Conservation (phyloP, 37 sponge, comb jelly and placozoan species). For the Hexactinellida sp. region DNA sequence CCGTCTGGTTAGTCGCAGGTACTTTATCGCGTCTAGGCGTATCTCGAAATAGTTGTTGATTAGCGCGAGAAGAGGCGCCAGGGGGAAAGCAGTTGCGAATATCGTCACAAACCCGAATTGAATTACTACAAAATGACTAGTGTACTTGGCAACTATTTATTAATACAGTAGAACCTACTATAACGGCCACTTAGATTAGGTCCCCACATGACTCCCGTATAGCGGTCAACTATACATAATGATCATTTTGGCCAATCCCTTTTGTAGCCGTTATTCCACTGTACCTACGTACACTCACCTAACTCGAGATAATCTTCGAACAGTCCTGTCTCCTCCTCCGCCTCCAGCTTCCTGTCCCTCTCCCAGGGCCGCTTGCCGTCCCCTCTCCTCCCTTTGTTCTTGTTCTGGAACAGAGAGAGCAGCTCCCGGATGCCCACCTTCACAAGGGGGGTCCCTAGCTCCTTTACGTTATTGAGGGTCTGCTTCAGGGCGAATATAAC, state of each 20-base stretch:
- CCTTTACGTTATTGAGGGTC: conserved; percentile 65
- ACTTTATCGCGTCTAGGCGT: conserved; percentile 22
- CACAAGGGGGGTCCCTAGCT: conserved; percentile 75
- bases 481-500: conserved; percentile 92
- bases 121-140: conserved; percentile 21
- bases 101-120: conserved; percentile 30
- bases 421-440: neutral
- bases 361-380: conserved; percentile 70
- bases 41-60: conserved; percentile 27
- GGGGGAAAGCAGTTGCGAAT: conserved; percentile 32
- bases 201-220: too few relatives aligned
- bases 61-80: conserved; percentile 30
- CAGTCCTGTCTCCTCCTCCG: conserved; percentile 51
- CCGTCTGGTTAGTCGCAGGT: neutral
- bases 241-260: too few relatives aligned
- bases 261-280: neutral
- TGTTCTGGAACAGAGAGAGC: conserved; percentile 26
- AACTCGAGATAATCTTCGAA: conserved; percentile 94
- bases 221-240: too few relatives aligned
- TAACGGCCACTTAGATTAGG: too few relatives aligned
- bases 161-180: too few relatives aligned
- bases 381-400: conserved; percentile 35
- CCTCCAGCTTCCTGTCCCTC: conserved; percentile 70
- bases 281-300: neutral
- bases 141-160: too few relatives aligned